A percentile compares a stretch with the other conserved stretches of the same genome.
Evolutionary conservation across 1,140 invertebrate genomes (phyloP).

Genomic region (Drosophila simulans): DNA sequence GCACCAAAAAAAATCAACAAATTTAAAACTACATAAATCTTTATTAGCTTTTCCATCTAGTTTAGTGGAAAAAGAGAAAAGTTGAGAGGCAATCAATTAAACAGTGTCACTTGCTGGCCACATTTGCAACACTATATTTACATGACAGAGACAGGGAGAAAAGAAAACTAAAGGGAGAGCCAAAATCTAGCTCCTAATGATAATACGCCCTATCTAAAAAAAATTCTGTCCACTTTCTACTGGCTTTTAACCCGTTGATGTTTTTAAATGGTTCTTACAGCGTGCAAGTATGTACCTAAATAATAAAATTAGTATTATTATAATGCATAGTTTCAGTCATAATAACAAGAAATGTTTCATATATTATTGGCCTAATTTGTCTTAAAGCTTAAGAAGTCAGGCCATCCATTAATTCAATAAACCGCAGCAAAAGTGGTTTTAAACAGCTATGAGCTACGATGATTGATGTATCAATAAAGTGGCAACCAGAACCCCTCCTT

Average conservation of each 20-base stretch:
- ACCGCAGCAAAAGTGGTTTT: conserved; percentile 28
- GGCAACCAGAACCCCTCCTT: neutral
- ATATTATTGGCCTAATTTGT: no score
- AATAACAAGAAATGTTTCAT: no score
- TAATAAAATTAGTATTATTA: no score
- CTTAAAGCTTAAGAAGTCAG: neutral
- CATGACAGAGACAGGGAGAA: neutral
- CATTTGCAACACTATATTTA: conserved; percentile 19
- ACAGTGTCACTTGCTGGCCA: conserved; percentile 57
- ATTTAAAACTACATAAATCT: conserved; percentile 61
- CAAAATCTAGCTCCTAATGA: conserved; percentile 10
- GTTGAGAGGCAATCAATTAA: conserved; percentile 63
- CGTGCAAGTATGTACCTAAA: no score
- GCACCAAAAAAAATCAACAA: conserved; percentile 58
- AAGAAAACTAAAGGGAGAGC: neutral
- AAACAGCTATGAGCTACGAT: conserved; percentile 19
- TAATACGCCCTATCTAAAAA: neutral
- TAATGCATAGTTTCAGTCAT: no score
- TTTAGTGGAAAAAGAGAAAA: conserved; percentile 11
- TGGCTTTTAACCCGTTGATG: neutral
- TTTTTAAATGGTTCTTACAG: neutral
- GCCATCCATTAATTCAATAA: conserved; percentile 28
- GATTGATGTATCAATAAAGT: conserved; percentile 44
- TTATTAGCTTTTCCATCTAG: conserved; percentile 63
- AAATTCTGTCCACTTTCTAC: neutral